phyloP scores from a whole-genome alignment of 2,888 invertebrate species.

The Lacanobia wlatinum region DNA sequence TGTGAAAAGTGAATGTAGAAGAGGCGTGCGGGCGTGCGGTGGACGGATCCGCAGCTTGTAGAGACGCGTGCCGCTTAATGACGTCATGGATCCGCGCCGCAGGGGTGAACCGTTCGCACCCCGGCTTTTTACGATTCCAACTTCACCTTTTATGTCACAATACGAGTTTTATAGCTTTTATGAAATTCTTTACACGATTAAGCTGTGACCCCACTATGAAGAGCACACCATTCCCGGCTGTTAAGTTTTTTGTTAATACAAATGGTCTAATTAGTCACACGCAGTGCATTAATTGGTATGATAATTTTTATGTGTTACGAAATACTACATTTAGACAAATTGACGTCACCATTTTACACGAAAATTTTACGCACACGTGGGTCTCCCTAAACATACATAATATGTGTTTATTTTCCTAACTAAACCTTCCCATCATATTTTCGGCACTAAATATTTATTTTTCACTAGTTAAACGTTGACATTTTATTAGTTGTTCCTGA shows the following conservation, averaged over 20 bases:
- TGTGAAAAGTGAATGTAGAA: slow-evolving; percentile 74
- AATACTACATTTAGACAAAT: slow-evolving; percentile 63
- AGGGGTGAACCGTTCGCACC: slow-evolving; percentile 75
- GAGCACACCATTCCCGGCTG: slow-evolving; percentile 75
- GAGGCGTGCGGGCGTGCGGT: slow-evolving; percentile 62
- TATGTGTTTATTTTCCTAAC: slow-evolving; percentile 9
- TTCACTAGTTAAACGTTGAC: slow-evolving; percentile 23
- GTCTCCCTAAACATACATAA: slow-evolving; percentile 28
- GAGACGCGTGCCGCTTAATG: slow-evolving; percentile 76
- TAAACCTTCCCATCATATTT: slow-evolving; percentile 21
- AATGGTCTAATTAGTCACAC: slow-evolving; percentile 83
- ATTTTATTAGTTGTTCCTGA: slow-evolving; percentile 60
- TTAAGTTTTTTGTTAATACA: slow-evolving; percentile 81
- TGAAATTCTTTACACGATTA: slow-evolving; percentile 87
- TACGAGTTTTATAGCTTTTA: slow-evolving; percentile 86
- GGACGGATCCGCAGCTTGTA: slow-evolving; percentile 54
- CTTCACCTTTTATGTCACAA: slow-evolving; percentile 86
- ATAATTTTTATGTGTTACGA: slow-evolving; percentile 71
- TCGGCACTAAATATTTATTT: slow-evolving; percentile 28
- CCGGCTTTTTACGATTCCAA: slow-evolving; percentile 84
- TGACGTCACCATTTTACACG: slow-evolving; percentile 36
- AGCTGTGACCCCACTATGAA: slow-evolving; percentile 78
- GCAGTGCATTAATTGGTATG: slow-evolving; percentile 75
- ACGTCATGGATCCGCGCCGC: slow-evolving; percentile 73
- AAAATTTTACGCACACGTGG: slow-evolving; percentile 19